phyloP scores from a whole-genome alignment of 2,888 invertebrate species.

The Idaea straminata region DNA sequence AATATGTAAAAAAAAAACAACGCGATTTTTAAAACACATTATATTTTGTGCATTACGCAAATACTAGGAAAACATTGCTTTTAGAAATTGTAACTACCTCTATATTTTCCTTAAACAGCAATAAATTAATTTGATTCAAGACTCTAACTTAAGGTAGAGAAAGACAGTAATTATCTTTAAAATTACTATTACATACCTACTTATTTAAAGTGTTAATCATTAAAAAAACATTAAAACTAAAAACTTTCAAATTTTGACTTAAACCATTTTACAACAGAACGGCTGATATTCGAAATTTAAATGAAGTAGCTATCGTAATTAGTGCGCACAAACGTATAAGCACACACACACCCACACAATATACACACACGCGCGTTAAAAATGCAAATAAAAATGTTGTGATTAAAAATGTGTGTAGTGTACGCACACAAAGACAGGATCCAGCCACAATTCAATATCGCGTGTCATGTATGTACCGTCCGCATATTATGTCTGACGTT shows the following conservation, averaged over 20 bases:
- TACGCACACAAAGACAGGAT: conserved; percentile 50
- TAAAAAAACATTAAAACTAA: neutral
- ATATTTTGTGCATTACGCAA: no score
- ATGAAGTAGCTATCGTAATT: conserved; percentile 80
- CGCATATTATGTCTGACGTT: conserved; percentile 41
- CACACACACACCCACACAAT: conserved; percentile 31
- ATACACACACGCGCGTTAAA: conserved; percentile 54
- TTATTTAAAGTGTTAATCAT: no score
- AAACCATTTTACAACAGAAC: conserved; percentile 44
- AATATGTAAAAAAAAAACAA: no score
- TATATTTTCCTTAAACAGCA: no score
- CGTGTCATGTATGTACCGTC: conserved; percentile 71
- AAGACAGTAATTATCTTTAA: no score
- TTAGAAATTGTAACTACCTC: no score
- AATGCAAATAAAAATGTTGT: conserved; percentile 70
- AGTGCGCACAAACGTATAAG: conserved; percentile 46
- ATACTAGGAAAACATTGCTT: no score
- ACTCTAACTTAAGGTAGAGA: no score
- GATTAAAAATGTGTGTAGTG: conserved; percentile 78
- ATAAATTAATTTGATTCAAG: no score
- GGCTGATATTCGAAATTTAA: conserved; percentile 77
- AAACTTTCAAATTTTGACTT: conserved; percentile 45
- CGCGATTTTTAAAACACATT: no score
- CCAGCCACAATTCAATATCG: conserved; percentile 74
- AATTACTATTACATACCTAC: no score